Evolutionary conservation across 2,888 invertebrate genomes (phyloP).

Genomic region (Hirtodrosophila alboralis): DNA sequence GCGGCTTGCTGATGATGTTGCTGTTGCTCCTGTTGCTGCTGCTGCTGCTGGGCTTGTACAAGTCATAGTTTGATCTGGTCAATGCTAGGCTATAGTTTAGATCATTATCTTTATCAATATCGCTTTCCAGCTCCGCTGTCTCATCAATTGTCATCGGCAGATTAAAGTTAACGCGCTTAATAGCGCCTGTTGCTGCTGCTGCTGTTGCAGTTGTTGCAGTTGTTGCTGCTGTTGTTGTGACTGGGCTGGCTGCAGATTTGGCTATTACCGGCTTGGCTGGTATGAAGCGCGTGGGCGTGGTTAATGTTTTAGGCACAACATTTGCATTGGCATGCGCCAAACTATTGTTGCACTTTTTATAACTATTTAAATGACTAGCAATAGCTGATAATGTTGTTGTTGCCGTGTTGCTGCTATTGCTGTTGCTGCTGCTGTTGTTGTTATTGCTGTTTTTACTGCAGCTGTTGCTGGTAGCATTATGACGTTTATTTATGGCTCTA

Average conservation of each 20-base stretch:
- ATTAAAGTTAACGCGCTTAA: conserved; percentile 75
- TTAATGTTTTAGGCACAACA: conserved; percentile 65
- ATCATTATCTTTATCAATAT: conserved; percentile 31
- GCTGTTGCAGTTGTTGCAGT: conserved; percentile 7
- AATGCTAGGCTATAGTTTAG: conserved; percentile 38
- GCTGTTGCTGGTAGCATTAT: conserved; percentile 64
- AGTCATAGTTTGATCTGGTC: conserved; percentile 7
- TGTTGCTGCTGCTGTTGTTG: conserved; percentile 28
- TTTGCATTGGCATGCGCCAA: conserved; percentile 10
- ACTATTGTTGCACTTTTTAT: conserved; percentile 43
- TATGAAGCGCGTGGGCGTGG: conserved; percentile 72
- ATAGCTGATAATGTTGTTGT: conserved; percentile 32
- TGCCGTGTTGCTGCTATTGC: conserved; percentile 24
- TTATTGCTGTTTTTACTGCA: conserved; percentile 26
- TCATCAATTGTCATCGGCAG: conserved; percentile 67
- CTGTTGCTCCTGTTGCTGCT: conserved; percentile 37
- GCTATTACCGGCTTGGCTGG: conserved; percentile 62
- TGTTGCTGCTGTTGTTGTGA: conserved; percentile 26
- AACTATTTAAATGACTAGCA: conserved; percentile 48
- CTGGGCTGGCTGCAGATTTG: conserved; percentile 40
- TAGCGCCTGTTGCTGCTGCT: conserved; percentile 42
- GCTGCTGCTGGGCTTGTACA: conserved; percentile 13
- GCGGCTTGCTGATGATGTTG: conserved; percentile 27
- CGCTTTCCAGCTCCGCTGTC: conserved; percentile 34
- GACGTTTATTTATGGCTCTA: conserved; percentile 59